phyloP scores from a whole-genome alignment of 2,888 invertebrate species.

The Eilema griseolum region DNA sequence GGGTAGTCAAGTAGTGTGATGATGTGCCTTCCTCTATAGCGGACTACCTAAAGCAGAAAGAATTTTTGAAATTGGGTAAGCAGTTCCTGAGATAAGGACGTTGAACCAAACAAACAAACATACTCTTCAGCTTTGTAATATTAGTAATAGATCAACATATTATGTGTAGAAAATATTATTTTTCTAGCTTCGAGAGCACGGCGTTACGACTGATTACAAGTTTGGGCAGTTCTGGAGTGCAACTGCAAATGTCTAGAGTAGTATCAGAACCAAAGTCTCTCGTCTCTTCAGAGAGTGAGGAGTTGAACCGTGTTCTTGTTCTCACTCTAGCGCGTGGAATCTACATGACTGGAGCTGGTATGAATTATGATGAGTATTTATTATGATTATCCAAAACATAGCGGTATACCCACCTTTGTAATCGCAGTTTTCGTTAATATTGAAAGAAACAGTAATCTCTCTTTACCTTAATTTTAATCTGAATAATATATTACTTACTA shows the following conservation, averaged over 20 bases:
- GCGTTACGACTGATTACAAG: conserved; percentile 95
- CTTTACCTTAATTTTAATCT: no score
- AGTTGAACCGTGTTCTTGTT: conserved; percentile 96
- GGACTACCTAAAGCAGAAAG: no score
- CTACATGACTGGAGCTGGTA: conserved; percentile 95
- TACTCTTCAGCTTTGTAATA: no score
- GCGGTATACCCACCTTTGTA: neutral
- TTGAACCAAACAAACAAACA: no score
- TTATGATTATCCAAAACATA: neutral
- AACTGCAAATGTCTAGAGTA: conserved; percentile 96
- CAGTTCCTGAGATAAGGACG: no score
- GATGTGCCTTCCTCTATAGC: no score
- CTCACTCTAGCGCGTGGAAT: conserved; percentile 97
- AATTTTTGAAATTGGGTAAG: no score
- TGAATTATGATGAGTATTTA: conserved; percentile 30
- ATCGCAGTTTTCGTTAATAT: neutral
- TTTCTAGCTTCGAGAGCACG: conserved; percentile 93
- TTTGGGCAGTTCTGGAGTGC: conserved; percentile 97
- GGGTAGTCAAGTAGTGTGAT: no score
- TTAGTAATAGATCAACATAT: no score
- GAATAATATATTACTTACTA: no score
- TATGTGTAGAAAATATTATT: neutral
- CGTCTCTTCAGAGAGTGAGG: conserved; percentile 97
- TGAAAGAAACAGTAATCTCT: neutral
- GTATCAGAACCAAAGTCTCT: conserved; percentile 97